phyloP scores from a whole-genome alignment of 2,797 vertebrate genomes.

The Acipenser transmontanus region DNA sequence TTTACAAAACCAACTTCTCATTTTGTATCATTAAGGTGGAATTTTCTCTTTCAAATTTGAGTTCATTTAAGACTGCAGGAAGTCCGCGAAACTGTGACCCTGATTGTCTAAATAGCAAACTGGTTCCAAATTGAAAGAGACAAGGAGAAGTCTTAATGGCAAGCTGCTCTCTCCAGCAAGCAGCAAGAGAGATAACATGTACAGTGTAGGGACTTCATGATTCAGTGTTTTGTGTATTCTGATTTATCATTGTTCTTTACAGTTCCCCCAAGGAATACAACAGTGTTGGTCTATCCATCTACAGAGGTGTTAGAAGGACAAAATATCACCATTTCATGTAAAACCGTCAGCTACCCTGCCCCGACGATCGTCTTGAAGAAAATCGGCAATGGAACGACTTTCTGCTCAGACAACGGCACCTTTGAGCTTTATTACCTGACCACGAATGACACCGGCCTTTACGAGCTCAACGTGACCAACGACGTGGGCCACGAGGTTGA shows the following conservation, averaged over 20 bases:
- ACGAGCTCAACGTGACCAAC: slow-evolving; percentile 54
- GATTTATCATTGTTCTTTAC: slow-evolving; percentile 19
- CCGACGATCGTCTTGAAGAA: slow-evolving; percentile 54
- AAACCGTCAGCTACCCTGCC: slow-evolving; percentile 46
- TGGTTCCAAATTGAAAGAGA: no score
- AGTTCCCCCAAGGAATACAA: slow-evolving; percentile 58
- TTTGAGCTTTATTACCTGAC: slow-evolving; percentile 54
- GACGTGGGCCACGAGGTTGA: slow-evolving; percentile 46
- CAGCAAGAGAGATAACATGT: no score
- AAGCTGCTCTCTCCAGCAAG: no score
- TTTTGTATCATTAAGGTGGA: no score
- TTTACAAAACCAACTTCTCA: no score
- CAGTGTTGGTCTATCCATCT: slow-evolving; percentile 47
- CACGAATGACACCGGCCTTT: slow-evolving; percentile 45
- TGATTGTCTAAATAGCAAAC: no score
- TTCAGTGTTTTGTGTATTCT: no score
- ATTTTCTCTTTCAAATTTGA: no score
- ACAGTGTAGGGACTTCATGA: no score
- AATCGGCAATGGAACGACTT: slow-evolving; percentile 40
- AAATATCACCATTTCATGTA: slow-evolving; percentile 55
- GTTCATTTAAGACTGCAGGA: no score
- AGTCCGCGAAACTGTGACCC: no score
- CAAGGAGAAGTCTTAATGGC: no score
- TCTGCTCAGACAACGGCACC: slow-evolving; percentile 43
- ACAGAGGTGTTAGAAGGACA: slow-evolving; percentile 54